phyloP scores from a whole-genome alignment of 2,888 invertebrate species.

The Tanypteryx hageni region DNA sequence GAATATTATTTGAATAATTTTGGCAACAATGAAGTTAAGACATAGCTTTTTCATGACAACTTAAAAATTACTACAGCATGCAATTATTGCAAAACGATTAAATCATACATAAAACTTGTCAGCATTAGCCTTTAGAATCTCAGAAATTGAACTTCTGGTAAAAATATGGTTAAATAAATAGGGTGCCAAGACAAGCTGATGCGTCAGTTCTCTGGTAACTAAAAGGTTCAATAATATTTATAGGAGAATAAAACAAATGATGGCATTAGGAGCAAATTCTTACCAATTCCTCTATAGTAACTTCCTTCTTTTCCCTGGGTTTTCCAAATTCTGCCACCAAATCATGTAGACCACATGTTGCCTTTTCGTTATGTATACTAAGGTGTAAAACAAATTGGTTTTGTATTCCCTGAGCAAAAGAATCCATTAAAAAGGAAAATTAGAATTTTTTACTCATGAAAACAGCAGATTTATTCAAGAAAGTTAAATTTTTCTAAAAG shows the following conservation, averaged over 20 bases:
- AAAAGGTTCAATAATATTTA: too few species aligned
- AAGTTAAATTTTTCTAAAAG: constrained; percentile 39
- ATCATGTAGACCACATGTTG: constrained; percentile 79
- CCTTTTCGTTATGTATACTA: constrained; percentile 80
- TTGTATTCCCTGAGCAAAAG: constrained; percentile 77
- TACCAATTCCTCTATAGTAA: constrained; percentile 49
- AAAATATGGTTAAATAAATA: too few species aligned
- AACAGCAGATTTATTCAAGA: background rate
- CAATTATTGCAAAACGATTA: too few species aligned
- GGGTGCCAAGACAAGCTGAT: too few species aligned
- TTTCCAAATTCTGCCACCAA: constrained; percentile 77
- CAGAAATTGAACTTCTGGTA: background rate
- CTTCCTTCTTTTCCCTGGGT: constrained; percentile 76
- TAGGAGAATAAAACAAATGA: too few species aligned
- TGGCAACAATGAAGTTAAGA: too few species aligned
- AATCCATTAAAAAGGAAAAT: constrained; percentile 27
- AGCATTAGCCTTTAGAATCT: background rate
- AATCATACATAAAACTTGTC: too few species aligned
- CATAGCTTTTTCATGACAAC: too few species aligned
- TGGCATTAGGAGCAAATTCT: background rate
- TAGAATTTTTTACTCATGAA: constrained; percentile 64
- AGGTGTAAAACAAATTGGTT: constrained; percentile 82
- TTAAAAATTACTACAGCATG: too few species aligned
- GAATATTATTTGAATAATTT: too few species aligned
- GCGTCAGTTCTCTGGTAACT: too few species aligned